Conservation (phyloP, 2,113 vertebrate genomes). For the Agapornis roseicollis region DNA sequence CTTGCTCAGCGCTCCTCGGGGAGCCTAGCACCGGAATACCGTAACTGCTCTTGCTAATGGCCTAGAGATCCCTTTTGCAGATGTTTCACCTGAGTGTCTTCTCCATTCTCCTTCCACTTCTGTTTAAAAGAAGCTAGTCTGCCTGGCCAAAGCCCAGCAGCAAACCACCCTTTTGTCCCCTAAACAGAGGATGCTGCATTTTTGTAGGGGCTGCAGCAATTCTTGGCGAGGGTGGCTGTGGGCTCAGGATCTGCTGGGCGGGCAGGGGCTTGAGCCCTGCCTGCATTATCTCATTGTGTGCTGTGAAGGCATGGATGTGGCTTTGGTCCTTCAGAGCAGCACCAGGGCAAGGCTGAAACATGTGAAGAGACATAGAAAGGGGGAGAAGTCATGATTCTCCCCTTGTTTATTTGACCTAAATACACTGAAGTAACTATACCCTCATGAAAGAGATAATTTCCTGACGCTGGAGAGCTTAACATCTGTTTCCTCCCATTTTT, state of each 20-base stretch:
- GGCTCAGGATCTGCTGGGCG: not conserved
- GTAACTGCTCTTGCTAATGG: not conserved
- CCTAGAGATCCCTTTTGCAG: conserved; percentile 59
- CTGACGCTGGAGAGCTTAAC: conserved; percentile 51
- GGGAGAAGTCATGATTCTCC: not conserved
- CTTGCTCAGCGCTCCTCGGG: not conserved
- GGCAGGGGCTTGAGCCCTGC: not conserved
- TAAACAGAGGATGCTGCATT: not conserved
- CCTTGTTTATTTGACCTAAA: conserved; percentile 52
- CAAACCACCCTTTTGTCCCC: accelerated
- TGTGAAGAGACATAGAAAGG: not conserved
- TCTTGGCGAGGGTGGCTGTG: not conserved
- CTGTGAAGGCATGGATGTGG: not conserved
- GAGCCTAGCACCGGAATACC: conserved; percentile 20
- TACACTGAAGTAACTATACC: conserved; percentile 37
- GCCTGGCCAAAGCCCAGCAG: accelerated
- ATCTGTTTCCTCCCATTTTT: conserved; percentile 74
- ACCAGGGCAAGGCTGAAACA: not conserved
- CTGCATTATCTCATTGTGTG: not conserved
- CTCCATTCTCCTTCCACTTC: not conserved
- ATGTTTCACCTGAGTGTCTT: conserved; percentile 1
- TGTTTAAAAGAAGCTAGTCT: not conserved
- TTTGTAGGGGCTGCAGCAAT: not conserved
- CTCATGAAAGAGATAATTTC: conserved; percentile 66
- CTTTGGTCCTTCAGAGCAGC: accelerated